A percentile compares a stretch with the other conserved stretches of the same genome.
Evolutionary conservation across 2,888 invertebrate genomes (phyloP).

Genomic region (Megastigmus dorsalis): DNA sequence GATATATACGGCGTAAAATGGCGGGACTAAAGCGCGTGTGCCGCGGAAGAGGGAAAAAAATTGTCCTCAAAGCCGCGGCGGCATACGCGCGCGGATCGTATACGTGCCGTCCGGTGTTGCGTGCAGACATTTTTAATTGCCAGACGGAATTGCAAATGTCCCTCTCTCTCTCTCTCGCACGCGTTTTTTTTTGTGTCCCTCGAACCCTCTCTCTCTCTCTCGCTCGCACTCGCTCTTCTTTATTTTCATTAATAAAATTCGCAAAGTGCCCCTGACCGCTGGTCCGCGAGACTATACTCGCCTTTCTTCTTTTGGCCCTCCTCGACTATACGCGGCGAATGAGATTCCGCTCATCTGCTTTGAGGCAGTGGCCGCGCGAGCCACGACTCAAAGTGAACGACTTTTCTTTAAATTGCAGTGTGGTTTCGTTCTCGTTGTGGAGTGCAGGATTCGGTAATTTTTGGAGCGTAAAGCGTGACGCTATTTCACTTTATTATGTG

Average conservation of each 20-base stretch:
- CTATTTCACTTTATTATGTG: too few relatives aligned
- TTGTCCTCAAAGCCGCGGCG: conserved; percentile 3
- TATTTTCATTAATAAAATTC: conserved; percentile 57
- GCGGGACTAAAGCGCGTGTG: too few relatives aligned
- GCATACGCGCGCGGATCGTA: not conserved
- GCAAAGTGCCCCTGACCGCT: conserved; percentile 54
- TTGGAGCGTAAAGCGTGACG: too few relatives aligned
- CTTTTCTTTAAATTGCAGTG: not conserved
- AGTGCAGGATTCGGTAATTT: too few relatives aligned
- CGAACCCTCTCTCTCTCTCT: not conserved
- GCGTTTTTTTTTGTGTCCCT: conserved; percentile 46
- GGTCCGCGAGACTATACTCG: too few relatives aligned
- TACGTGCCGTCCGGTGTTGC: conserved; percentile 55
- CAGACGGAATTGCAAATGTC: conserved; percentile 61
- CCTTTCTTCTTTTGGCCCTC: not conserved
- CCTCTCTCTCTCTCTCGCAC: not conserved
- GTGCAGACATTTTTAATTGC: conserved; percentile 66
- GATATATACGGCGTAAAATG: not conserved
- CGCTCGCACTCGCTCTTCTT: conserved; percentile 27
- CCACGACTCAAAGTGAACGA: too few relatives aligned
- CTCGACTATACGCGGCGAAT: conserved; percentile 29
- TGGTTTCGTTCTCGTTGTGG: not conserved
- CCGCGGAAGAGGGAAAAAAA: not conserved
- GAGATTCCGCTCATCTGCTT: conserved; percentile 44
- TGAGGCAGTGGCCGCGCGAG: conserved; percentile 20